Evolutionary conservation across 2,888 invertebrate genomes (phyloP).

Genomic region (Ochlodes sylvanus): DNA sequence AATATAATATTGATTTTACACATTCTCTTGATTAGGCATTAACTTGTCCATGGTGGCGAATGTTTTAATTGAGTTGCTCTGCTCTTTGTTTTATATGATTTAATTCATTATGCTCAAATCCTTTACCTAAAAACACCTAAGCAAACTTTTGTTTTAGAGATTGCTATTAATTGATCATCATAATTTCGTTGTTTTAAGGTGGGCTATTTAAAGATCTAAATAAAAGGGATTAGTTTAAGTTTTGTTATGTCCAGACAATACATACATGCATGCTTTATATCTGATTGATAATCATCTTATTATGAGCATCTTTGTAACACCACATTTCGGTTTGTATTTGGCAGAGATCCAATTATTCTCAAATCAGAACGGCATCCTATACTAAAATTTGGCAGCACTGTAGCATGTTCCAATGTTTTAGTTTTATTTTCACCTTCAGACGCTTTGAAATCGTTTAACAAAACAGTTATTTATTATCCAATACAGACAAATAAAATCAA

Average conservation of each 20-base stretch:
- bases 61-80: too few species aligned
- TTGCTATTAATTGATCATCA: too few species aligned
- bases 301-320: constrained; percentile 30
- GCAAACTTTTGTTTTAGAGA: too few species aligned
- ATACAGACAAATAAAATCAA: constrained; percentile 5
- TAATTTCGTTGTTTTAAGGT: too few species aligned
- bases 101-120: too few species aligned
- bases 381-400: constrained; percentile 73
- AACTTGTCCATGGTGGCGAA: too few species aligned
- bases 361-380: constrained; percentile 62
- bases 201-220: too few species aligned
- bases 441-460: constrained; percentile 43
- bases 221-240: not conserved
- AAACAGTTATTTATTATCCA: constrained; percentile 19
- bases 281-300: constrained; percentile 1
- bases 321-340: constrained; percentile 50
- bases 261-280: not conserved
- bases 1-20: too few species aligned
- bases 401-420: constrained; percentile 58
- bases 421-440: constrained; percentile 76
- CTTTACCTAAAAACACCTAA: too few species aligned
- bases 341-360: constrained; percentile 69
- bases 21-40: too few species aligned
- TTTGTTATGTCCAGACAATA: not conserved
- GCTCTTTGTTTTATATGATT: too few species aligned